Conservation (phyloP, 2,797 vertebrate genomes). For the Odontamblyopus rebecca region DNA sequence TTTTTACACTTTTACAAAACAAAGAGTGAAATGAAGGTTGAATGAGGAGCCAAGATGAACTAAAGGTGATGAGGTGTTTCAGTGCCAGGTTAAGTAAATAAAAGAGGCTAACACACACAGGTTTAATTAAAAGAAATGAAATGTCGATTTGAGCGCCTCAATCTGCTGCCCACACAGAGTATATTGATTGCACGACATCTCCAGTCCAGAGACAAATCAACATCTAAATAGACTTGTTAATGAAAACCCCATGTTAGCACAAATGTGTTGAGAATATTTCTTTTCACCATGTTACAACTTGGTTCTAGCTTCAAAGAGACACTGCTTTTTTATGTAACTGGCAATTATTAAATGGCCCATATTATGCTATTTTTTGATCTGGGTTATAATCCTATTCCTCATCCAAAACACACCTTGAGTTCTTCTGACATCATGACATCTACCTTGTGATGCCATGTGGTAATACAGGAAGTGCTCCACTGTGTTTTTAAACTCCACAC, state of each 20-base stretch:
- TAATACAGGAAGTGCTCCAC: no score
- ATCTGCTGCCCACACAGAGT: background rate
- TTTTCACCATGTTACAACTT: background rate
- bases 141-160: background rate
- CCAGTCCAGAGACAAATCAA: background rate
- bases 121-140: slow-evolving; percentile 8
- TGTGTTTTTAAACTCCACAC: no score
- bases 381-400: no score
- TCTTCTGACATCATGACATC: no score
- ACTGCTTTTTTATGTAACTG: no score
- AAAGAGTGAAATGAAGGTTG: background rate
- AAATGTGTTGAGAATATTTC: background rate
- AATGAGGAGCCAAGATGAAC: background rate
- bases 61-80: background rate
- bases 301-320: background rate
- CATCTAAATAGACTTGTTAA: background rate
- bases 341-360: no score
- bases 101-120: background rate
- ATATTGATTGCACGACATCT: background rate
- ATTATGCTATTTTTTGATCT: no score
- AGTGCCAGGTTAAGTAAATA: background rate
- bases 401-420: no score
- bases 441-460: no score
- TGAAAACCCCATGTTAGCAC: background rate
- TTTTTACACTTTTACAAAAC: background rate